phyloP scores from a whole-genome alignment of 2,797 vertebrate species.

The Distichodus sexfasciatus region DNA sequence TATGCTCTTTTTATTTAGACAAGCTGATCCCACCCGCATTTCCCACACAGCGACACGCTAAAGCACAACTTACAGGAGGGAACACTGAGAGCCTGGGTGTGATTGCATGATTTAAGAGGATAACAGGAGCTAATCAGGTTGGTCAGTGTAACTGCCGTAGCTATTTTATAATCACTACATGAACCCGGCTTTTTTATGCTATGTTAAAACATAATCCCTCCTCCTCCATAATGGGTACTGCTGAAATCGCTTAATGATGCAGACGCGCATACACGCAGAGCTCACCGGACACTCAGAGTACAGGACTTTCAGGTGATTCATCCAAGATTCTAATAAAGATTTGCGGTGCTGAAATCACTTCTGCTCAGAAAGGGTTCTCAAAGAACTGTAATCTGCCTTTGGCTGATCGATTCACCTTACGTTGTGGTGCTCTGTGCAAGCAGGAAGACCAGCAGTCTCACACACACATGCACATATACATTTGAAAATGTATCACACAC shows the following conservation, averaged over 20 bases:
- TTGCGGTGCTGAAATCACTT: constrained; percentile 43
- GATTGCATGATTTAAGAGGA: neutral
- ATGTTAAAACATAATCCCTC: constrained; percentile 52
- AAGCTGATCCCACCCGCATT: neutral
- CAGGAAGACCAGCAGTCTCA: constrained; percentile 40
- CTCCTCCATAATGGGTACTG: constrained; percentile 53
- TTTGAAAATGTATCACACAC: constrained; percentile 41
- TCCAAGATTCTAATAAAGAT: constrained; percentile 8
- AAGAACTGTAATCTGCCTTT: constrained; percentile 34
- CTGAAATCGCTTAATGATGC: constrained; percentile 41
- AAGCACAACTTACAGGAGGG: constrained; percentile 40
- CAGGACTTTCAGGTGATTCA: constrained; percentile 44
- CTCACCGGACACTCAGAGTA: constrained; percentile 35
- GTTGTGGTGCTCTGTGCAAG: constrained; percentile 43
- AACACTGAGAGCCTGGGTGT: constrained; percentile 22
- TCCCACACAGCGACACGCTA: constrained; percentile 38
- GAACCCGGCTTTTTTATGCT: neutral
- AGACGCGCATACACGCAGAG: constrained; percentile 40
- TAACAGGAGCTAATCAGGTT: neutral
- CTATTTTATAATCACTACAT: constrained; percentile 34
- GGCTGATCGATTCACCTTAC: constrained; percentile 16
- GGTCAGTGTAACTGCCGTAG: neutral
- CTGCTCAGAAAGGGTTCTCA: constrained; percentile 15
- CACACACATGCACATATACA: constrained; percentile 55
- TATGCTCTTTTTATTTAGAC: too few species aligned